Evolutionary conservation across 1,140 invertebrate species (phyloP), one percentile per base, ranked within the genome.

Genomic region (Penaeus chinensis): DNA sequence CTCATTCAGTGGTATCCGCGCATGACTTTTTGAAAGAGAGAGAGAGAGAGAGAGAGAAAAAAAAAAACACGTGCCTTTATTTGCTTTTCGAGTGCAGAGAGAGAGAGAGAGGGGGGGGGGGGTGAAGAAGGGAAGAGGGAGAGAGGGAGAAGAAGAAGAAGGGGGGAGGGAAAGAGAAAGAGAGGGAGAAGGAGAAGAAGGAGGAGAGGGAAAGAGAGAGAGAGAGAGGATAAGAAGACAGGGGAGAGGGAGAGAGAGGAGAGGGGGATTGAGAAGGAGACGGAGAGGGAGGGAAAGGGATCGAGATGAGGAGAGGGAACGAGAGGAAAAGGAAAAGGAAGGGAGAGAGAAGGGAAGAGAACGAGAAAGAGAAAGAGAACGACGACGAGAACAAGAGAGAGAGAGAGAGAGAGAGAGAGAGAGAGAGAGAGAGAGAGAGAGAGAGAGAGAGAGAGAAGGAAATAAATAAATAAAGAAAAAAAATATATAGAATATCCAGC

Each of bases 41-140:
- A 54, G 79, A 63, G 79, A 81, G 79, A 81, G 61, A 81, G 61
- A 62, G 78, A 63, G 61, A 81, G 47, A 81, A 47, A 61, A 61
- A 62, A 24, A 62, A 61, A 81, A 61, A 81, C 32, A 32, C 1
- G 32, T 47, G 47, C 47, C 11, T 47, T 47, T 47, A 47, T 47
- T 47, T 47, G 11, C 47, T 47, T 47, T 47, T 47, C 11, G 54
- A 54, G 0, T 11, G 16, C 10, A 13, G 54, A 54, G 79, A 80
- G 79, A 63, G 79, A 37, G 79, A 62, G 61, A 63, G 79, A 81
- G 78, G 19, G 79, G 37, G 79, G 60, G 79, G 37, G 54, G 27
- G 60, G n/a, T 47, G 61, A 47, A 81, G 79, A 63, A 47, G 32
- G 79, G 63, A 19, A 81, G 79, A 65, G 79, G 60, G 79, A 81